Base-by-base conservation (phyloP, 2,797 vertebrate genomes). In the Chaenodraco wilsoni region DNA sequence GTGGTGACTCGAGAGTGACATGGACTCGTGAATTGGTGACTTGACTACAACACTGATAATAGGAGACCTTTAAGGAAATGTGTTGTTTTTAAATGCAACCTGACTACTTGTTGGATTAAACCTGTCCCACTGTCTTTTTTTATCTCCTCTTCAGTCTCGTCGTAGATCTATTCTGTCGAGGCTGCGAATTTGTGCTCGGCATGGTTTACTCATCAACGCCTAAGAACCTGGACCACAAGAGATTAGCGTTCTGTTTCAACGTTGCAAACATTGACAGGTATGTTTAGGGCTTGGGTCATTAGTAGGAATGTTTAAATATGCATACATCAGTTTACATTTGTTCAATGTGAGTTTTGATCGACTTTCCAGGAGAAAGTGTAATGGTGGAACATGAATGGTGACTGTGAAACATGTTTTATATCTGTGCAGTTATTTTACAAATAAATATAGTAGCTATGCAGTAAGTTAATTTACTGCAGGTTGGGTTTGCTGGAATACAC, bases 241-340 rank as follows among this genome's bases (percentile, higher is more conserved):
- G 96, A 66, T 95, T 94, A 66, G 75, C 95, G 6, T 98, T 96
- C 89, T 98, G 92, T 85, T 93, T 98, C 65, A 92, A 9, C 2
- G 86, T 97, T 2, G 90, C 91, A 50, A 86, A 94, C 37, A 84
- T 98, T 9, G 96, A 98, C 76, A 98, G 97, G 97, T 97, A 86
- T 11, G 68, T 68, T 66, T 2, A 37, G 2, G 14, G 5, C 15
- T 3, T 3, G 23, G 14, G 3, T 19, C 37, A 40, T 48, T 9
- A n/a, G 2, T 17, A 45, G 15, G 15, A 54, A 6, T n/a, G 19
- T 65, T 65, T 23, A 58, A 52, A 37, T 21, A 5, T 21, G 9
- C 27, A 13, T 10, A 4, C 9, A 52, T 27, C 3, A 37, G 8
- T 27, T 27, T 27, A 4, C 13, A 15, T 55, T 56, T 49, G 14